Base-by-base conservation (phyloP, 2,113 vertebrate genomes). In the Xiphias gladius region DNA sequence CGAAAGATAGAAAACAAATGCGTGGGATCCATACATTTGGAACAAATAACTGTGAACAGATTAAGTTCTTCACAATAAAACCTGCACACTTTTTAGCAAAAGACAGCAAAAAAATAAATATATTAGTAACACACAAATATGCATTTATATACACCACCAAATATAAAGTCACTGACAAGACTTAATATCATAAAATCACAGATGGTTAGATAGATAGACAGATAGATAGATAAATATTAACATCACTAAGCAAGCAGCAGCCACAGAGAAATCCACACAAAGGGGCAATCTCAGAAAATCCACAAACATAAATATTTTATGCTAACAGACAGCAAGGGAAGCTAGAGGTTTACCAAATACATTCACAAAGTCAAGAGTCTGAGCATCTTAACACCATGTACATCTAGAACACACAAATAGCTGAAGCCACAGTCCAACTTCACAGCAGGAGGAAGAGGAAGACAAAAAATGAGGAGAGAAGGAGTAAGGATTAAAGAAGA, bases 271-370 rank as follows among this genome's bases (percentile, higher is more conserved):
- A 85, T 63, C 55, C 61, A 66, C 37, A 75, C 66, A 58, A n/a
- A 32, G 61, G 30, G 41, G 11, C 39, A 39, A 76, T 24, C 58
- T 30, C 11, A 58, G 52, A 67, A 71, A 78, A 83, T 86, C 66
- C 85, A 90, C 58, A 83, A 58, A 46, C 79, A 89, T 79, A 50
- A 85, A 81, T 68, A 87, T 55, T 86, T 79, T 6, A 82, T 62
- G 65, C 32, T 52, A 50, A 69, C 30, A 39, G 41, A 83, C 68
- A 58, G 59, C 20, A 37, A 55, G 69, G 0, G 32, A 69, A 54
- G 24, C 35, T 39, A 46, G 30, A 55, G 61, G 67, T 70, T 77
- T 52, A 69, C 35, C 32, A 79, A 62, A 80, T 63, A 75, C 68
- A 79, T 70, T 69, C 67, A 70, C 30, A 76, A 62, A 82, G 72